These are phyloP conservation scores for Serilophus lunatus DNA, from an alignment of 2,113 vertebrate species.

Conservation along the genomic window DNA sequence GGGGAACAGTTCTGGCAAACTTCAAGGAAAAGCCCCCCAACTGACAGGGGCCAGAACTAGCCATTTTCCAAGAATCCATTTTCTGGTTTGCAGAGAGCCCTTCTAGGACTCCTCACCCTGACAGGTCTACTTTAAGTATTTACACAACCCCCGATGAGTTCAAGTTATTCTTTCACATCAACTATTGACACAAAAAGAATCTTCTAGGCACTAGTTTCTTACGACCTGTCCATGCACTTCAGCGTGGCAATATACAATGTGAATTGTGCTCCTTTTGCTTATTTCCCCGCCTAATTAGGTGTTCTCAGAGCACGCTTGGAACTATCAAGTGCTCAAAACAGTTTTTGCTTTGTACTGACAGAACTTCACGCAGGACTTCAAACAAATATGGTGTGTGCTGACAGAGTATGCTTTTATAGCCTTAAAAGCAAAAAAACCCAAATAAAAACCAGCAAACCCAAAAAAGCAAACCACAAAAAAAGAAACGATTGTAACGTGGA, in stretches of 20 bases:
- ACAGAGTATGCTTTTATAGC: background rate
- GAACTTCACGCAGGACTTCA: rapidly evolving
- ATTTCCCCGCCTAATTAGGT: rapidly evolving
- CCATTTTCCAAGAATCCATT: background rate
- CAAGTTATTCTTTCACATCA: background rate
- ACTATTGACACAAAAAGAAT: background rate
- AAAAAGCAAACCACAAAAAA: background rate
- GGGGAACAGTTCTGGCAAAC: background rate
- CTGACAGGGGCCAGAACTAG: background rate
- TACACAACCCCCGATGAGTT: rapidly evolving
- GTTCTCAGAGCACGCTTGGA: rapidly evolving
- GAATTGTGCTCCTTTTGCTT: background rate
- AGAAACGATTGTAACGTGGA: rapidly evolving
- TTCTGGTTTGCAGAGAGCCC: background rate
- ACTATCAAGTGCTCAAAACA: background rate
- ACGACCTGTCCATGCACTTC: rapidly evolving
- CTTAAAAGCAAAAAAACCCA: background rate
- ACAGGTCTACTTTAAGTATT: background rate
- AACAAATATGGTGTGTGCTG: rapidly evolving
- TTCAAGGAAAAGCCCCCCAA: rapidly evolving
- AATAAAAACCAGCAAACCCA: background rate
- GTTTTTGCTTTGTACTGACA: background rate
- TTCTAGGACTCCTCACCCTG: background rate
- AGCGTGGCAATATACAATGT: rapidly evolving
- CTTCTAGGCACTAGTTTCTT: background rate